Evolutionary conservation across 1,140 invertebrate species (phyloP), one percentile per base, ranked within the genome.

Genomic region (Holcopasites calliopsidis): DNA sequence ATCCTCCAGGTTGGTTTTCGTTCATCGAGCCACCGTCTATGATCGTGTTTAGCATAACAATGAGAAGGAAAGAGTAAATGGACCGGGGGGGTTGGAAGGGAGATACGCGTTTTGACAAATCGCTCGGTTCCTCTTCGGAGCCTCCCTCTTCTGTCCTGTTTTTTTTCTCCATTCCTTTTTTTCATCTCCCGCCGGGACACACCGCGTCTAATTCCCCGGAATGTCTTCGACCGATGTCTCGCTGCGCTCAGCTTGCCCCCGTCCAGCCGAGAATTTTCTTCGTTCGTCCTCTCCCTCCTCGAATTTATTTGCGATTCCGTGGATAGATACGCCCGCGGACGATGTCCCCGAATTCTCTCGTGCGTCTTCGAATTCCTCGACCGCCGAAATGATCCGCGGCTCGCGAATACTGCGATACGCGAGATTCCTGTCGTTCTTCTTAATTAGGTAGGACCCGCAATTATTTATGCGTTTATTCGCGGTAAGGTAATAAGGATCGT

Each of bases 131-230:
- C 65, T 64, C 74, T 60, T 73, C 62, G 71, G 49, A 47, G 65
- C 38, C 66, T 75, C 65, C 58, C 68, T 70, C 79, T 80, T 76
- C 72, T 74, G 66, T 33, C 6, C 3, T 23, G 18, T 13, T 1
- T 35, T 13, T n/a, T 23, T 62, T 21, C 4, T 4, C 5, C n/a
- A 0, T 18, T 26, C 2, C 16, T 33, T 13, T 16, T 16, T 6
- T 23, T 10, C 70, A 82, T 85, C 80, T 80, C 85, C 79, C 76
- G 83, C 76, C 80, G 87, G 54, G 80, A 79, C 76, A n/a, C n/a
- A 80, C 77, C 82, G 76, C 85, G 81, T 88, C 87, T 90, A 90
- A 90, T 90, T 90, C 88, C 81, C 76, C 84, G 87, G 86, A 88
- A 89, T 89, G 85, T 89, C 88, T 88, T 89, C 81, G 82, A 64